Percentiles rank a stretch among this genome's conserved stretches.
Conservation (phyloP, 2,113 vertebrate species). For the Sitta europaea region DNA sequence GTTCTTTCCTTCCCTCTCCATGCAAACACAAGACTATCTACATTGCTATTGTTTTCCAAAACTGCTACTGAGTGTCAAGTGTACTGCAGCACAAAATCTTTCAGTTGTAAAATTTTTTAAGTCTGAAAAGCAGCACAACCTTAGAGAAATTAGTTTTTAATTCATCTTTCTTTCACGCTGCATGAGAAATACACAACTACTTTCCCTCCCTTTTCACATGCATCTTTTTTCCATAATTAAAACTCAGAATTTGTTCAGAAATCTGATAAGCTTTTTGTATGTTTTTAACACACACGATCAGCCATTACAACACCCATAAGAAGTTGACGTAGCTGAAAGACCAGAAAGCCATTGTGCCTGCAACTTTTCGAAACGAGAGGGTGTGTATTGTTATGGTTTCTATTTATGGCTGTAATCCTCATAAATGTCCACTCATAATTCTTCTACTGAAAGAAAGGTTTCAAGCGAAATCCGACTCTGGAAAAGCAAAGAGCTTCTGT, state of each 20-base stretch:
- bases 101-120: neutral
- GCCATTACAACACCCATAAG: neutral
- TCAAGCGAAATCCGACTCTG: neutral
- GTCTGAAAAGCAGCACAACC: neutral
- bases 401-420: neutral
- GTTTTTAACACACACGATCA: fast-evolving
- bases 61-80: neutral
- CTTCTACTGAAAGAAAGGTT: neutral
- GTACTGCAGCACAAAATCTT: neutral
- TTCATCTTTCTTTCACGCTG: neutral
- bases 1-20: neutral
- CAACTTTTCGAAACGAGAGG: neutral
- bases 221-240: neutral
- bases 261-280: neutral
- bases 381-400: neutral
- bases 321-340: neutral
- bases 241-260: neutral
- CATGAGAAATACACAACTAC: neutral
- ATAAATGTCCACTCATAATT: neutral
- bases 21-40: neutral
- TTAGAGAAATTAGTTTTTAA: neutral
- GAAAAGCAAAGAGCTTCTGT: neutral
- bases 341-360: neutral
- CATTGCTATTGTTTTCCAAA: neutral
- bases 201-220: neutral